Base-by-base conservation (phyloP, 2,888 invertebrate species). In the Drosophila subquinaria region DNA sequence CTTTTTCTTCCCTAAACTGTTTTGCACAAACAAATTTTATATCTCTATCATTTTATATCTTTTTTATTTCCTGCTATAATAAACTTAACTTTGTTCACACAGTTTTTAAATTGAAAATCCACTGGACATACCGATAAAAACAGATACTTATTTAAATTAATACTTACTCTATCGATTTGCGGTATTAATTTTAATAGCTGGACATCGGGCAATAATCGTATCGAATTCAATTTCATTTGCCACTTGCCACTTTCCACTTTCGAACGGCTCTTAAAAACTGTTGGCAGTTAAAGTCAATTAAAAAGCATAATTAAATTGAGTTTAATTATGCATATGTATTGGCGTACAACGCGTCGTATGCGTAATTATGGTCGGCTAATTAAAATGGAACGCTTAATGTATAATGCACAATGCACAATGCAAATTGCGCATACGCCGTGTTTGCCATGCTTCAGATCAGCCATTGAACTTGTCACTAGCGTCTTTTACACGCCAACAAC, bases 381-480 rank as follows among this genome's bases (percentile, higher is more conserved):
- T 59, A 59, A 59, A 38, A 47, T 59, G 51, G 9, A 36, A 27
- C 35, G 48, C 48, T 59, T 47, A 47, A 59, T 76, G 47, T 56
- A 61, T 50, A 74, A 69, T 67, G 74, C 64, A 81, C 76, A 82
- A 85, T 82, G 81, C 77, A 85, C 76, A 82, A 85, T 82, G 81
- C 77, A 85, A 85, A 56, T 64, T 62, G 85, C 73, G 56, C 63
- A 87, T 78, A 87, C 74, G 71, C 66, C 63, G 53, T 43, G 73
- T 68, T 52, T n/a, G 48, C 65, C 56, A 0, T 23, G 4, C 23
- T 23, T 23, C 23, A 27, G 45, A 36, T 23, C 69, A 82, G 85
- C 70, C 86, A 86, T 80, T 86, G 85, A 88, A 86, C 85, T 86
- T 86, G 85, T 86, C 82, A 52, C 61, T 73, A 71, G 51, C 69